Conservation (phyloP, 2,888 invertebrate species). For the Polydrusus pterygomalis region DNA sequence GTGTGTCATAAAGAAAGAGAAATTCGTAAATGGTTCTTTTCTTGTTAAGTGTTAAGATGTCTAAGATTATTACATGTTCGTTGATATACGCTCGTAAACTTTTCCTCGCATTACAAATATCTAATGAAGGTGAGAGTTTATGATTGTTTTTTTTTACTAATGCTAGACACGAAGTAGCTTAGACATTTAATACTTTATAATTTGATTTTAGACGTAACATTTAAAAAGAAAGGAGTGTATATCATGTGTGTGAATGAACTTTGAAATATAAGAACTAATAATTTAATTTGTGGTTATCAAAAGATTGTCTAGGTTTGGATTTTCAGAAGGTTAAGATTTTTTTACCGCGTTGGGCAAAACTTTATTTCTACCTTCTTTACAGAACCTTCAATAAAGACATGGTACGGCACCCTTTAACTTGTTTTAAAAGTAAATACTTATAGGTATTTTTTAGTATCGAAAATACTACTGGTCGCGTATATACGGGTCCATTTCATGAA, state of each 20-base stretch:
- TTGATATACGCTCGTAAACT: slow-evolving; percentile 6
- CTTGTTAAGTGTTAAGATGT: slow-evolving; percentile 36
- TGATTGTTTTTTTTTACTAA: slow-evolving; percentile 35
- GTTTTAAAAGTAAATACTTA: too few species aligned
- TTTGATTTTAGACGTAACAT: slow-evolving; percentile 8
- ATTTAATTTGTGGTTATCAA: neutral
- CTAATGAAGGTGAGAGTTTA: slow-evolving; percentile 38
- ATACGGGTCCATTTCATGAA: too few species aligned
- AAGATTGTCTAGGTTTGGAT: too few species aligned
- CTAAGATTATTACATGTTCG: slow-evolving; percentile 32
- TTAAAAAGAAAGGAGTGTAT: neutral
- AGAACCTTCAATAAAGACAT: too few species aligned
- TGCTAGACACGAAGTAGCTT: neutral
- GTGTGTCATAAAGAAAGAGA: slow-evolving; percentile 39
- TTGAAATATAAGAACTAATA: slow-evolving; percentile 27
- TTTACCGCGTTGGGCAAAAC: too few species aligned
- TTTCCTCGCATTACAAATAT: slow-evolving; percentile 27
- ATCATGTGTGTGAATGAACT: slow-evolving; percentile 32
- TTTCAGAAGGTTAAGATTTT: too few species aligned
- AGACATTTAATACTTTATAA: slow-evolving; percentile 1
- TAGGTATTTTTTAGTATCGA: too few species aligned
- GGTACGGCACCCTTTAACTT: too few species aligned
- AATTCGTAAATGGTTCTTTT: slow-evolving; percentile 37
- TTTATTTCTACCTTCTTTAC: too few species aligned
- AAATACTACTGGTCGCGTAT: too few species aligned